Evolutionary conservation across 1,140 invertebrate genomes (phyloP).

Genomic region (Pectinophora gossypiella): DNA sequence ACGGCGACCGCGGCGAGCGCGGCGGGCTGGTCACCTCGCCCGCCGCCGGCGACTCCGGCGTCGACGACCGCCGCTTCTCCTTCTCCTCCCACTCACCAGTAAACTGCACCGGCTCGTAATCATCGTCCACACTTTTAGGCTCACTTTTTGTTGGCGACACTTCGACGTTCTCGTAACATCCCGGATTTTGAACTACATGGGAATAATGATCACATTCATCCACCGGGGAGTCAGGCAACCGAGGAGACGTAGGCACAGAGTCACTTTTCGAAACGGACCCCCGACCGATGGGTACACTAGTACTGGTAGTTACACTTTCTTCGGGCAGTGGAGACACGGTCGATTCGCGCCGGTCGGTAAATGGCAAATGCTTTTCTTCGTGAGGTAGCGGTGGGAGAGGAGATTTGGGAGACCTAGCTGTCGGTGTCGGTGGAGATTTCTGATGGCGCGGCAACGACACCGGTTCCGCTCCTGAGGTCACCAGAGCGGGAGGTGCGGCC

Average conservation of each 20-base stretch:
- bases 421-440: constrained; percentile 45
- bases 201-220: not conserved
- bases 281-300: not conserved
- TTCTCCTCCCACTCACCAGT: constrained; percentile 54
- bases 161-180: constrained; percentile 17
- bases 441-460: constrained; percentile 14
- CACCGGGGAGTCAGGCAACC: no score
- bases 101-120: constrained; percentile 51
- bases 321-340: constrained; percentile 19
- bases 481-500: constrained; percentile 12
- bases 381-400: constrained; percentile 22
- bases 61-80: constrained; percentile 52
- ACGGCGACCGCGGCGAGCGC: constrained; percentile 69
- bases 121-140: constrained; percentile 42
- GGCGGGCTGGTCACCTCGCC: constrained; percentile 36
- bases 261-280: not conserved
- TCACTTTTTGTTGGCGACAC: constrained; percentile 28
- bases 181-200: constrained; percentile 4
- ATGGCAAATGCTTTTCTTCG: constrained; percentile 16
- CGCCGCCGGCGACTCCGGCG: constrained; percentile 45
- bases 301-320: constrained; percentile 14
- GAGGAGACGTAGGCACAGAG: not conserved
- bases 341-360: constrained; percentile 12
- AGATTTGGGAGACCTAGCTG: constrained; percentile 48
- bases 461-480: constrained; percentile 20